Conservation (phyloP, 2,797 vertebrate genomes). For the Lindbergichthys nudifrons region DNA sequence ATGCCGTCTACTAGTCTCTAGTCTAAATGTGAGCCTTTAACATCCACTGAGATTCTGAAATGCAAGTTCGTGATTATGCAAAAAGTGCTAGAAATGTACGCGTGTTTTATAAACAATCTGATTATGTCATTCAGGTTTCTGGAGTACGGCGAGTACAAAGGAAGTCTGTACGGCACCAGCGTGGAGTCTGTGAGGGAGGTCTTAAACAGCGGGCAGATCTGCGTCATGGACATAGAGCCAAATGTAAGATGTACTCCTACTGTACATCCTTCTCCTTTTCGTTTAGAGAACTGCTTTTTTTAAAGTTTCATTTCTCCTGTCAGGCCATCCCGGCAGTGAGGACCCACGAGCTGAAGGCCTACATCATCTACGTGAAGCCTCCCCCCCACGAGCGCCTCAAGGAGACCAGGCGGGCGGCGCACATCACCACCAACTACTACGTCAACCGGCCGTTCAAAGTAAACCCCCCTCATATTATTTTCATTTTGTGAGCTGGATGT, state of each 20-base stretch:
- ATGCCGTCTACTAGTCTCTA: not conserved
- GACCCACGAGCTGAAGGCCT: constrained; percentile 91
- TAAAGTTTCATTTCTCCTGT: not conserved
- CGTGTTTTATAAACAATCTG: not conserved
- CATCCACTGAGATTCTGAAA: not conserved
- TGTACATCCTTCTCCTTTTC: not conserved
- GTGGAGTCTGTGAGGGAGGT: constrained; percentile 87
- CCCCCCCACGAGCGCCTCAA: constrained; percentile 86
- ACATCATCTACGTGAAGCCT: constrained; percentile 95
- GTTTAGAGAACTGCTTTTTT: not conserved
- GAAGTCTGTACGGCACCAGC: constrained; percentile 93
- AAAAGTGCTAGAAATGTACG: not conserved
- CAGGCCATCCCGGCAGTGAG: constrained; percentile 90
- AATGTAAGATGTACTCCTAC: constrained; percentile 80
- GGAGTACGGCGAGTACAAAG: constrained; percentile 93
- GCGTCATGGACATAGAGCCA: constrained; percentile 93
- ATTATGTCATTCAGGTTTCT: constrained; percentile 86
- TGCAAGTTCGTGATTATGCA: not conserved
- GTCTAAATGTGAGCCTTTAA: too few relatives aligned
- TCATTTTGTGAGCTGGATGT: fast-evolving
- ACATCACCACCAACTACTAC: constrained; percentile 91
- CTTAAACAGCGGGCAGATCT: constrained; percentile 89
- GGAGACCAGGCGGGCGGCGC: constrained; percentile 87
- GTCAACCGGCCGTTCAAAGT: constrained; percentile 93
- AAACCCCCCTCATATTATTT: not conserved